Evolutionary conservation across 2,888 invertebrate species (phyloP).

Genomic region (Luperina nickerlii): DNA sequence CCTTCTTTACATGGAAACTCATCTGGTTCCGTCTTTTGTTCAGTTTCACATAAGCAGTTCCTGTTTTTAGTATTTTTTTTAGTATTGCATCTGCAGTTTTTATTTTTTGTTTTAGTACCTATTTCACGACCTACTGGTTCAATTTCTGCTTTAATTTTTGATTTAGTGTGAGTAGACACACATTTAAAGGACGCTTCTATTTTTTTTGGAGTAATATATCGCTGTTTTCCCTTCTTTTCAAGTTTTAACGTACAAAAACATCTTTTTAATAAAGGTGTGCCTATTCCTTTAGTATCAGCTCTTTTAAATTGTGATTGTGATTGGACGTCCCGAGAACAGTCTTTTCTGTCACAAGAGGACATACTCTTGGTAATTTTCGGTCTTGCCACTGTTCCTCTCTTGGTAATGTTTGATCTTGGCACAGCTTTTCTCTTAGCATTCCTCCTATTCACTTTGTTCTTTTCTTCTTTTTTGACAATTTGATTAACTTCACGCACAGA

Average conservation of each 20-base stretch:
- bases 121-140: constrained; percentile 31
- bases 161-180: constrained; percentile 21
- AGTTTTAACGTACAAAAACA: constrained; percentile 73
- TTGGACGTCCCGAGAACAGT: constrained; percentile 10
- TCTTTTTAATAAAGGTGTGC: constrained; percentile 34
- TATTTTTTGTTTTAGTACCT: constrained; percentile 32
- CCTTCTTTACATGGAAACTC: constrained; percentile 22
- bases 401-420: constrained; percentile 17
- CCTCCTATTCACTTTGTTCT: too few relatives aligned
- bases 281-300: constrained; percentile 17
- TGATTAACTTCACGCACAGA: constrained; percentile 11
- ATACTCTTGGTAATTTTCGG: constrained; percentile 21
- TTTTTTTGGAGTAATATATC: constrained; percentile 18
- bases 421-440: constrained; percentile 1
- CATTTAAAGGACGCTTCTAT: constrained; percentile 9
- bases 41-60: neutral
- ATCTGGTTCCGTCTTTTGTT: neutral
- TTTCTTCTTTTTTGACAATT: constrained; percentile 6
- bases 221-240: constrained; percentile 61
- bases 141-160: constrained; percentile 14
- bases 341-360: constrained; percentile 28
- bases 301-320: constrained; percentile 37
- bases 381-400: constrained; percentile 3
- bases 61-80: too few relatives aligned
- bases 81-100: constrained; percentile 11